Base-by-base conservation (phyloP, 2,888 invertebrate genomes). In the Rhyacophila evoluta region DNA sequence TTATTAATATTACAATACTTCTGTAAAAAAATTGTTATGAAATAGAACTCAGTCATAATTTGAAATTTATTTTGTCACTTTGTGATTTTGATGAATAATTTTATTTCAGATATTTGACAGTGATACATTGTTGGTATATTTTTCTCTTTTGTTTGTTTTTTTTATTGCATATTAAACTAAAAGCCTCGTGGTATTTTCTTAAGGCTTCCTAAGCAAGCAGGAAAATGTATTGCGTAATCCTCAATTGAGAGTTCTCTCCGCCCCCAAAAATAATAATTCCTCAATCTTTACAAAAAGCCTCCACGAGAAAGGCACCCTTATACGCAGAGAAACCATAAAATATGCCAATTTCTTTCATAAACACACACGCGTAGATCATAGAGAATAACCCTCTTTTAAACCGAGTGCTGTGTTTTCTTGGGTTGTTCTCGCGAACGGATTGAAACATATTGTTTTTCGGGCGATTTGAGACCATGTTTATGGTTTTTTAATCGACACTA, bases 371-470 rank as follows among this genome's bases (percentile, higher is more conserved):
- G 70, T 74, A 72, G 73, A 78, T 55, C 74, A 73, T 74, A 39
- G 36, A 69, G 72, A 74, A 25, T 73, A 68, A 29, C 77, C 77
- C 72, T 67, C 36, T 37, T 72, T 37, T 29, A 74, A 74, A 25
- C 39, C 69, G 68, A 78, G 74, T 78, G 68, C 75, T 41, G 55
- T 15, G 19, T 55, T 55, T 55, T 55, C 55, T 55, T 19, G 55
- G 19, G 55, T 55, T 55, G 68, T 19, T 55, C 29, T 6, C 1
- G 55, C 25, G 19, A 55, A 81, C 79, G 81, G 81, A 76, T 80
- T 81, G 81, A 79, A 79, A 79, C 80, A 80, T 82, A 82, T 82
- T 82, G 79, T 82, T 80, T 80, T 79, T 77, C 79, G 79, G 78
- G 79, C 80, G 77, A 82, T 80, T 82, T 82, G 79, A 69, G 69